Base-by-base conservation (phyloP, 2,888 invertebrate genomes). In the Drosophila borborema region DNA sequence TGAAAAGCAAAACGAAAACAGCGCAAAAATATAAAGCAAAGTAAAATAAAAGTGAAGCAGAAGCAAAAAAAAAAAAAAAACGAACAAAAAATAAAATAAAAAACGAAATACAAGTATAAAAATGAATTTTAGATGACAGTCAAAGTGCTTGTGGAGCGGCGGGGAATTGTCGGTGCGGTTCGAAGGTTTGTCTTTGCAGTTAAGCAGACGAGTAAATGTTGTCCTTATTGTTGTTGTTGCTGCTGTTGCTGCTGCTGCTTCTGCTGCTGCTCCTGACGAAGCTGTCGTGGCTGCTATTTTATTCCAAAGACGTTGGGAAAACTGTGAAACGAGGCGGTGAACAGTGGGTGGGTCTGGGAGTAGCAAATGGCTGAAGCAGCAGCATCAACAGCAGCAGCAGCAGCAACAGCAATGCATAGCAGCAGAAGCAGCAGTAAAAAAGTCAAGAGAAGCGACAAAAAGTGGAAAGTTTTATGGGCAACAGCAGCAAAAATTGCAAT, bases 111-210 rank as follows among this genome's bases (percentile, higher is more conserved):
- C 82, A 82, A 89, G 82, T 86, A 91, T 90, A 89, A 89, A 89
- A 89, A 89, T 89, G 91, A 91, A 89, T 89, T 90, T 89, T 91
- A 89, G 88, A 89, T 89, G 88, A 91, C 91, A 91, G 87, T 86
- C 79, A 83, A 84, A 85, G 88, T 89, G 80, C 55, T 64, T 41
- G 64, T 45, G 58, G 20, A 16, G 34, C 82, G 74, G 68, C 58
- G 58, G 18, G n/a, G 48, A 58, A 69, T 0, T 28, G 18, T 66
- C 46, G 65, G 58, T 61, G 78, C 41, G 67, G 54, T 70, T 60
- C 63, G 60, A 67, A 72, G 91, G 91, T 90, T 87, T 90, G 86
- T 88, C 90, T 86, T 90, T 90, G 74, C 91, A 87, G 91, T 86
- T 86, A 86, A 86, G 88, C 88, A 86, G 90, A 90, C 86, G 89